Conservation (phyloP, 2,797 vertebrate genomes). For the Phyllotis vaccarum region DNA sequence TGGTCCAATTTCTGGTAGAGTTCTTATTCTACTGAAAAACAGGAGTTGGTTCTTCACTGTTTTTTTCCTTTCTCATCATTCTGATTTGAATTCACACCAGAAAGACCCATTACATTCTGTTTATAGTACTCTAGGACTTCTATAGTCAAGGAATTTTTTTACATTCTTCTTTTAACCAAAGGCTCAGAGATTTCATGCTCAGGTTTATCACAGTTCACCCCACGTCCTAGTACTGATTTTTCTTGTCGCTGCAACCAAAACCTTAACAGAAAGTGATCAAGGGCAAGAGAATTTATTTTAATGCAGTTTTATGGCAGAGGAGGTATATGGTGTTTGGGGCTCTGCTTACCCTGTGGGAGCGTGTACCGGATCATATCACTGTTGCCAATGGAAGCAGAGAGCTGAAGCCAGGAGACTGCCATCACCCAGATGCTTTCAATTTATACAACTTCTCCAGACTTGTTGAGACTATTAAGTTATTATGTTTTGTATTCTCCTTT, state of each 20-base stretch:
- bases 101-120: background rate
- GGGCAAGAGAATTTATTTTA: background rate
- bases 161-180: background rate
- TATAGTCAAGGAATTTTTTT: background rate
- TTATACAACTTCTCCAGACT: background rate
- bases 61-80: background rate
- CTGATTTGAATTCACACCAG: background rate
- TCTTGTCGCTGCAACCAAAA: background rate
- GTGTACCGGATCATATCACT: no score
- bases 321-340: background rate
- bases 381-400: no score
- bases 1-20: background rate
- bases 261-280: background rate
- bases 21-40: background rate
- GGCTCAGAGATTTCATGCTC: background rate
- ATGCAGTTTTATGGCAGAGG: no score
- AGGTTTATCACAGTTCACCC: background rate
- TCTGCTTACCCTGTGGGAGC: background rate
- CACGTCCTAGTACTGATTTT: background rate
- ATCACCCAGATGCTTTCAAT: background rate
- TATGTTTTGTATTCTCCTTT: background rate
- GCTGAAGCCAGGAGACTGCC: background rate
- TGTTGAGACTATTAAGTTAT: background rate
- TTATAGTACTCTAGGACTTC: background rate
- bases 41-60: background rate